Evolutionary conservation across 2,888 invertebrate genomes (phyloP).

Genomic region (Leucophenga maculata): DNA sequence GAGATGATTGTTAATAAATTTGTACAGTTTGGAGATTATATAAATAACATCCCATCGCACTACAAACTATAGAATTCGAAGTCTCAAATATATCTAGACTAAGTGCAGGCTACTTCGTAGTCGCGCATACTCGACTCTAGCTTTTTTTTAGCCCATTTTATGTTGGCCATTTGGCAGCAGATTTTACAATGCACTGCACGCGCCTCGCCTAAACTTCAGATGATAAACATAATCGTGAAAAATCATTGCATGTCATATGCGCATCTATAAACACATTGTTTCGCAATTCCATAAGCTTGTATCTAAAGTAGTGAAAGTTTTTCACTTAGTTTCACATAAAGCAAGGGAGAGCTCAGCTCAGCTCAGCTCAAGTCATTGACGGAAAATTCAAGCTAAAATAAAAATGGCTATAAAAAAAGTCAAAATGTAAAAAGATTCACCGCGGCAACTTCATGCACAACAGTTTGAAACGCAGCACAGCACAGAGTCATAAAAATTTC

Average conservation of each 20-base stretch:
- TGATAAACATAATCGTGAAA: slow-evolving; percentile 1
- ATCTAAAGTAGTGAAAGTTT: slow-evolving; percentile 18
- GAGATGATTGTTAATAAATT: no score
- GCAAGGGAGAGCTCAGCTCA: neutral
- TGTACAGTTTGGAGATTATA: no score
- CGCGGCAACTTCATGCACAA: neutral
- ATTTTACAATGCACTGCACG: neutral
- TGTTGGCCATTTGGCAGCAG: neutral
- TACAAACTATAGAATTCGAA: no score
- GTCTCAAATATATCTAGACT: no score
- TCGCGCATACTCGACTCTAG: no score
- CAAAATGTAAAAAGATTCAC: neutral
- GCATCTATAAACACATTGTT: slow-evolving; percentile 17
- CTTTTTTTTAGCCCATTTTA: neutral
- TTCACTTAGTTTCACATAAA: slow-evolving; percentile 20
- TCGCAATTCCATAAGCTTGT: slow-evolving; percentile 11
- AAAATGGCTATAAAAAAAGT: neutral
- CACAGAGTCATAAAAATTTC: slow-evolving; percentile 14
- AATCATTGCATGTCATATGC: slow-evolving; percentile 18
- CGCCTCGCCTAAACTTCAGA: neutral
- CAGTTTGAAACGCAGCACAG: slow-evolving; percentile 29
- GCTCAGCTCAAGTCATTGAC: neutral
- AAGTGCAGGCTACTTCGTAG: no score
- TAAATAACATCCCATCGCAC: no score
- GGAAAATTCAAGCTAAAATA: neutral